Evolutionary conservation across 2,888 invertebrate genomes (phyloP).

Genomic region (Aleiodes testaceus): DNA sequence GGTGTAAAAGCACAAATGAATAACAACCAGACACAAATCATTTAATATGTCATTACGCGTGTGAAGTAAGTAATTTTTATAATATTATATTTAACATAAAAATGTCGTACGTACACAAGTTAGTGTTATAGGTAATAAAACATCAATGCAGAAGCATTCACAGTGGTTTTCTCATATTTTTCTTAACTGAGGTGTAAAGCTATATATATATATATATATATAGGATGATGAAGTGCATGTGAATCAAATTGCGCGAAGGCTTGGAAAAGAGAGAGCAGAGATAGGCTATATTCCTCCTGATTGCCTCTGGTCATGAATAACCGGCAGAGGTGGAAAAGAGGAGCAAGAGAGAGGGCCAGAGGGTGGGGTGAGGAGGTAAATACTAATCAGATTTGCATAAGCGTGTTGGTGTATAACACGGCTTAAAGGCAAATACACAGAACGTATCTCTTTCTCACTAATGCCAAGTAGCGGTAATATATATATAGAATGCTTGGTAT

Average conservation of each 20-base stretch:
- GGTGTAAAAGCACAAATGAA: slow-evolving; percentile 2
- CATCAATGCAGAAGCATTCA: slow-evolving; percentile 18
- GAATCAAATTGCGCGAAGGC: slow-evolving; percentile 17
- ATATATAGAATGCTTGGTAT: slow-evolving; percentile 5
- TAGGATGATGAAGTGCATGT: slow-evolving; percentile 13
- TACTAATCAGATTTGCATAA: slow-evolving; percentile 55
- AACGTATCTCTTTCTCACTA: slow-evolving; percentile 11
- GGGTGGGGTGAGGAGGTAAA: neutral
- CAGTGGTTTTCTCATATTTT: neutral
- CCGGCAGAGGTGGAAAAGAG: neutral
- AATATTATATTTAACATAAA: neutral
- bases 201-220: neutral
- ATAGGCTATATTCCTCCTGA: slow-evolving; percentile 17
- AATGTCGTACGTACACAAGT: slow-evolving; percentile 14
- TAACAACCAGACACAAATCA: neutral
- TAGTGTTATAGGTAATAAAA: slow-evolving; percentile 19
- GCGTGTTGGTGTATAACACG: slow-evolving; percentile 48
- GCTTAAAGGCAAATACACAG: slow-evolving; percentile 23
- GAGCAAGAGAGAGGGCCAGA: neutral
- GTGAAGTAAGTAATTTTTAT: slow-evolving; percentile 6
- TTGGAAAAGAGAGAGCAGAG: slow-evolving; percentile 11
- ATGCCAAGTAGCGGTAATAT: slow-evolving; percentile 27
- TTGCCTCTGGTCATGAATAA: slow-evolving; percentile 37
- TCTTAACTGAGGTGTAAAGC: neutral
- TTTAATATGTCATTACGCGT: neutral